A percentile compares a stretch with the other conserved stretches of the same genome.
phyloP scores from a whole-genome alignment of 2,797 vertebrate species.

The Anas bernieri region DNA sequence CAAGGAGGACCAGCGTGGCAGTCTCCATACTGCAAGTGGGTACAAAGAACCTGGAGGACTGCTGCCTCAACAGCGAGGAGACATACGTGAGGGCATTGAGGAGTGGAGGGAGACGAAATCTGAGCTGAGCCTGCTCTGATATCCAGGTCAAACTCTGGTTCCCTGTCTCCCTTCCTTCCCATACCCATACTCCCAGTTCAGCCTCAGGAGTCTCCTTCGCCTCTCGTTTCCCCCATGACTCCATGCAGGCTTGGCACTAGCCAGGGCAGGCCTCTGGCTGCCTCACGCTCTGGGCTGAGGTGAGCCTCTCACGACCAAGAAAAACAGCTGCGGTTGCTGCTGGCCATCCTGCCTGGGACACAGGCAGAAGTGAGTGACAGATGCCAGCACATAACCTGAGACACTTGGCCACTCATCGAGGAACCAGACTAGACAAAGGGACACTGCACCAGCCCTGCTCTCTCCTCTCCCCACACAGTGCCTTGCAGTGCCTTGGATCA shows the following conservation, averaged over 20 bases:
- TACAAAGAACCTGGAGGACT: background rate
- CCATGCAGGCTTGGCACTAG: background rate
- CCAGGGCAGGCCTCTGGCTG: background rate
- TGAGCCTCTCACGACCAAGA: background rate
- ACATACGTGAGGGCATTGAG: background rate
- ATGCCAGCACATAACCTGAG: background rate
- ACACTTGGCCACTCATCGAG: background rate
- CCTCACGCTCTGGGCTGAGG: background rate
- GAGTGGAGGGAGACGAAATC: background rate
- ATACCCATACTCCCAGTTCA: background rate
- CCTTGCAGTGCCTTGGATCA: background rate
- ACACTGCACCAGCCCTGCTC: accelerated
- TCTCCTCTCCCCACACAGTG: no score
- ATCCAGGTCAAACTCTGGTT: background rate
- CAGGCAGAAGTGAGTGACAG: background rate
- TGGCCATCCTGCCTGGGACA: background rate
- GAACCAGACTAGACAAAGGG: background rate
- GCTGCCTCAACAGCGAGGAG: accelerated
- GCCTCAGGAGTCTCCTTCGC: background rate
- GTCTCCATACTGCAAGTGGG: background rate
- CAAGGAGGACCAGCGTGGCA: no score
- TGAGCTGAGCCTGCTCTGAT: accelerated
- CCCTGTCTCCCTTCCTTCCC: background rate
- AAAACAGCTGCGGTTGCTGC: background rate
- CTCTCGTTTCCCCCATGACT: background rate